Evolutionary conservation across 2,113 vertebrate genomes (phyloP), one percentile per base, ranked within the genome.

Genomic region (Halichoerus grypus): DNA sequence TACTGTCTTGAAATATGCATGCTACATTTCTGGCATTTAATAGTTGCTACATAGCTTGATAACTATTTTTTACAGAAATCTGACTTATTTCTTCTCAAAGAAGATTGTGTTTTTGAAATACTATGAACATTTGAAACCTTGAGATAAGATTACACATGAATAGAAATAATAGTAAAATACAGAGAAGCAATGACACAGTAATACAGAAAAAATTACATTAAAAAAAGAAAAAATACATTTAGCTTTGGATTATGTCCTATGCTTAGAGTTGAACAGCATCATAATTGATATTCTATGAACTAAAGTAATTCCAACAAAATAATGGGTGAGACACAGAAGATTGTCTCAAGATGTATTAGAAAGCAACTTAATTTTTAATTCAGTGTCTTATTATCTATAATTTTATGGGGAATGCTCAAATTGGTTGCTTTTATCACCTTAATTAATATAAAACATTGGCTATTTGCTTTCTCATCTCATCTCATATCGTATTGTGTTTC

Each of bases 301-400:
- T 90, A 46, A 93, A 88, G 21, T 88, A 53, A 57, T 84, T 88
- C 15, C 51, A 93, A 55, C 33, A 94, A 94, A 90, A 67, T 92
- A 67, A 74, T 74, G 4, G 26, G 5, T 18, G 42, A 79, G 16
- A n/a, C 42, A 86, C 51, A 87, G 19, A 59, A 84, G 19, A 31
- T 89, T 79, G 1, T 71, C 13, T 96, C 3, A 79, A 81, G 28
- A 39, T 31, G 6, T 88, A 13, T 61, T 39, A 86, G 31, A 76
- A 95, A 61, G 19, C 4, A 83, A 61, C 16, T 67, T 72, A 55
- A 55, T 72, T 89, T n/a, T 49, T 14, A 57, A 46, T 51, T 79
- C 24, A 63, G 18, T 72, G 4, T 71, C 21, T 77, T 67, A 12
- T 76, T 84, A 46, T 61, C 67, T 83, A 74, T 55, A 22, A 59